Evolutionary conservation across 2,797 vertebrate species (phyloP).

Genomic region (Triplophysa bombifrons): DNA sequence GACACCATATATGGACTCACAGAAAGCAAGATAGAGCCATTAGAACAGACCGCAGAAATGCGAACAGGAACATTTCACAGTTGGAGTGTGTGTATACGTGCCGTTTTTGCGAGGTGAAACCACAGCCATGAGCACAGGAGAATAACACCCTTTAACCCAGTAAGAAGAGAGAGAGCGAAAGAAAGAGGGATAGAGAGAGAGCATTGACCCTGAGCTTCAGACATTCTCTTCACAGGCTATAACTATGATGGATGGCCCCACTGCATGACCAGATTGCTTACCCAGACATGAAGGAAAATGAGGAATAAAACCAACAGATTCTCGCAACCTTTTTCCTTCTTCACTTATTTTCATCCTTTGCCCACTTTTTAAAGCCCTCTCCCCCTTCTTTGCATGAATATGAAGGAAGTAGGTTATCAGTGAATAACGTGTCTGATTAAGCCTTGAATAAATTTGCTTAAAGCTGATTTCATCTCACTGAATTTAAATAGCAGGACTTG

Average conservation of each 20-base stretch:
- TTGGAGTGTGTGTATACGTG: constrained; percentile 5
- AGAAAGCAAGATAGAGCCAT: constrained; percentile 26
- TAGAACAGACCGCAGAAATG: constrained; percentile 16
- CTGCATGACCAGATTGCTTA: constrained; percentile 74
- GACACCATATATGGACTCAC: constrained; percentile 32
- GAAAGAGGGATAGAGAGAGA: constrained; percentile 46
- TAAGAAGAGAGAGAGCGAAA: constrained; percentile 35
- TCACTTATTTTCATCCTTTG: constrained; percentile 15
- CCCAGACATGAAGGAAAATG: constrained; percentile 73
- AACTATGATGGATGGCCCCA: constrained; percentile 74
- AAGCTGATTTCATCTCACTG: constrained; percentile 35
- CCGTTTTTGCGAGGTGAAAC: constrained; percentile 33
- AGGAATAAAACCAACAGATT: constrained; percentile 66
- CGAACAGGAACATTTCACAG: background rate
- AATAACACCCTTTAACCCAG: constrained; percentile 56
- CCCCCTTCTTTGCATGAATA: constrained; percentile 40
- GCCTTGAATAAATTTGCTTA: constrained; percentile 46
- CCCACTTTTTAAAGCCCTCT: constrained; percentile 32
- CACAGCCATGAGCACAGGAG: constrained; percentile 61
- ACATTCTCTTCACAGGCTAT: constrained; percentile 67
- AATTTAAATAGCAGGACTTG: constrained; percentile 26
- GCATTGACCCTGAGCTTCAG: constrained; percentile 62
- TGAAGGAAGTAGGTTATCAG: constrained; percentile 34
- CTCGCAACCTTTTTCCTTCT: constrained; percentile 55
- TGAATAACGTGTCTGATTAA: constrained; percentile 56